Percentiles rank a stretch among this genome's conserved stretches.
phyloP scores from a whole-genome alignment of 2,888 invertebrate genomes.

The Lottia scabra region DNA sequence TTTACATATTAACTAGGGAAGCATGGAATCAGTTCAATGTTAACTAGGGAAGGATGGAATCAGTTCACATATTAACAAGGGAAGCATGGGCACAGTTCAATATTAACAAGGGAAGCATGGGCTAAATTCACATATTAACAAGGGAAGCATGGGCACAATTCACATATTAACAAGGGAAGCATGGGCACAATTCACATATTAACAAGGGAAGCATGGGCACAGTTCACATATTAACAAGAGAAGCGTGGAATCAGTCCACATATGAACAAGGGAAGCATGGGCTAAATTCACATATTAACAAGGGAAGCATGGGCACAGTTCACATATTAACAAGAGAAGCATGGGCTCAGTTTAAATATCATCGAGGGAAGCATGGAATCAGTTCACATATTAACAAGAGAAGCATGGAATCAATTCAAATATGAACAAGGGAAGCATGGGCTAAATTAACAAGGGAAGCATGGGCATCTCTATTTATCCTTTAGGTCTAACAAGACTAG shows the following conservation, averaged over 20 bases:
- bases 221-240: too few relatives aligned
- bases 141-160: background rate
- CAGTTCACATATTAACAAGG: background rate
- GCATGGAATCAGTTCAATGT: background rate
- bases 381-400: background rate
- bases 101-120: too few relatives aligned
- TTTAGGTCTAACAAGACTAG: too few relatives aligned
- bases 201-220: background rate
- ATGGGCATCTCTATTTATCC: too few relatives aligned
- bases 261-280: background rate
- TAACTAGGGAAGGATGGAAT: too few relatives aligned
- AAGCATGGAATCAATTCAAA: background rate
- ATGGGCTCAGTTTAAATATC: too few relatives aligned
- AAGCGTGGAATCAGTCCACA: background rate
- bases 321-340: background rate
- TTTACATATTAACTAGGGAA: background rate
- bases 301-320: background rate
- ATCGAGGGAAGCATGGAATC: too few relatives aligned
- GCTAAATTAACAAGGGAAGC: background rate
- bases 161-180: background rate
- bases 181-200: background rate
- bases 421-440: background rate
- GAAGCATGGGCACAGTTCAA: background rate
- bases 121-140: background rate
- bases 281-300: background rate